phyloP scores from a whole-genome alignment of 1,140 invertebrate species.

The Drosophila simulans region DNA sequence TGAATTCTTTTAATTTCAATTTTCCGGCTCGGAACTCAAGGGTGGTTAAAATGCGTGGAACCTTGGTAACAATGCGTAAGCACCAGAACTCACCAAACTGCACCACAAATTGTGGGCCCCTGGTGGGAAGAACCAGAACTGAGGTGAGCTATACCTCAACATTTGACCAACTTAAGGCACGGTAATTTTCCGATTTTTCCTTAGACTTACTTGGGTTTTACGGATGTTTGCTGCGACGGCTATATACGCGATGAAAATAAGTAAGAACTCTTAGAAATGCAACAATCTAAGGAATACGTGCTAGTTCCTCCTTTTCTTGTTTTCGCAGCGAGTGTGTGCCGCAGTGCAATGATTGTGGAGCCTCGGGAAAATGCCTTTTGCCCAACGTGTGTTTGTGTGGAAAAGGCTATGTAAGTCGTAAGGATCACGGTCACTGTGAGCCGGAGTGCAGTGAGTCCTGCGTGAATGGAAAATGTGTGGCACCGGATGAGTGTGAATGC shows the following conservation, averaged over 20 bases:
- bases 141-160: conserved; percentile 38
- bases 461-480: conserved; percentile 83
- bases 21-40: conserved; percentile 19
- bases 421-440: conserved; percentile 52
- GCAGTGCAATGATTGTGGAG: conserved; percentile 62
- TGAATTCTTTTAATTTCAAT: not conserved
- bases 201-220: conserved; percentile 57
- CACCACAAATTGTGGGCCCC: conserved; percentile 51
- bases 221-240: conserved; percentile 70
- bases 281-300: not conserved
- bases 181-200: too few relatives aligned
- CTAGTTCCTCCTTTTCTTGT: not conserved
- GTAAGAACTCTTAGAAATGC: conserved; percentile 35
- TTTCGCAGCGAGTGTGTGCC: conserved; percentile 53
- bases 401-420: conserved; percentile 58
- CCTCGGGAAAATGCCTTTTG: conserved; percentile 56
- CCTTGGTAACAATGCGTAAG: conserved; percentile 73
- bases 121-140: conserved; percentile 61
- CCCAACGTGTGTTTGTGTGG: conserved; percentile 61
- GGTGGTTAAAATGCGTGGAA: conserved; percentile 56
- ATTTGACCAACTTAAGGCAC: not conserved
- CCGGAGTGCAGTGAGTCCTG: conserved; percentile 75
- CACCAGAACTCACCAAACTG: conserved; percentile 56
- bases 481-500: conserved; percentile 84
- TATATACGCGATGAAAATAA: conserved; percentile 50